Base-by-base conservation (phyloP, 2,888 invertebrate species). In the Acronicta psi region DNA sequence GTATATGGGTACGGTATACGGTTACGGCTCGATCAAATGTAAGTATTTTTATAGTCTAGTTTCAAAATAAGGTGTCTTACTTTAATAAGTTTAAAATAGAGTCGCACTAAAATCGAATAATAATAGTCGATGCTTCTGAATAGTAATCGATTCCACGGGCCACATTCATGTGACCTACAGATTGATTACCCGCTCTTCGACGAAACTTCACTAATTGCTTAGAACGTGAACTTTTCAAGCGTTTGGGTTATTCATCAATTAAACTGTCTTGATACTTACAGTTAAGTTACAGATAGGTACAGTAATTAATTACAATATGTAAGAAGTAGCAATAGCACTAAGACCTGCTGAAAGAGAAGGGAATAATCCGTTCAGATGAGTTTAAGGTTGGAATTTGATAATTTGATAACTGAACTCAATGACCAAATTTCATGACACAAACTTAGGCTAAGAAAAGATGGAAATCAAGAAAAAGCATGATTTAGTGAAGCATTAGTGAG, bases 401-500 rank as follows among this genome's bases (percentile, higher is more conserved):
- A 61, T 57, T 68, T 49, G 49, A 50, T 62, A 54, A 67, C 63
- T 63, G 66, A 66, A 73, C 56, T 58, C 52, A 56, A 49, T 56
- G 43, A 51, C 46, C 16, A 18, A 49, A 45, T 60, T 57, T 58
- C 13, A 60, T 56, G 18, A 53, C 45, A 57, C 4, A 25, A 62
- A 64, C 44, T 45, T 47, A 44, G 57, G 50, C 20, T 37, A 57
- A 68, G 54, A 37, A 60, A 65, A 63, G 60, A 61, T 63, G 59
- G 65, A 72, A 80, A 73, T 77, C 61, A 80, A 82, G 76, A 69
- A 81, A 79, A 79, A 81, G 82, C 84, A 85, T 80, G 85, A 85
- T 85, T 83, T 79, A 85, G 87, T 79, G 80, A 82, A 83, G 86
- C 84, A 86, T 85, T 86, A 86, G 86, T 77, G 77, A 80, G 86